Base-by-base conservation (phyloP, 2,888 invertebrate genomes). In the Aleiodes alternator region DNA sequence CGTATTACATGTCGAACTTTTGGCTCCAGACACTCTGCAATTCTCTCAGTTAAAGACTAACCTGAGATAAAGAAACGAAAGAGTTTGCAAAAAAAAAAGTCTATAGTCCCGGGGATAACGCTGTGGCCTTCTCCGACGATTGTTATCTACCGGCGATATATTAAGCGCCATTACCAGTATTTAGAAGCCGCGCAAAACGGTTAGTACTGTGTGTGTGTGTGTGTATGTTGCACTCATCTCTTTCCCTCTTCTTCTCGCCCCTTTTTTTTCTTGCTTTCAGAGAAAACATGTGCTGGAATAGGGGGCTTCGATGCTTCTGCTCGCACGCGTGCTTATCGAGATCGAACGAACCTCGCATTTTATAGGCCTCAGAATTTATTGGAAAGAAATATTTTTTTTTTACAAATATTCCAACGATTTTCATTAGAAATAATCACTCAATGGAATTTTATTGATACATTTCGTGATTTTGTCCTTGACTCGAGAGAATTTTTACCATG, bases 111-210 rank as follows among this genome's bases (percentile, higher is more conserved):
- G 0, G 43, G 43, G 43, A 79, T 75, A 79, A 77, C 73, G 73
- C 31, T 72, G 73, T 76, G 64, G 68, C 75, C 69, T 73, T 76
- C 72, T 74, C 77, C 59, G 81, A 82, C 83, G 87, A 87, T 86
- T 86, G 85, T 86, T 87, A 87, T 86, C 87, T 86, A 75, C 72
- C 76, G 81, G 83, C 87, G 86, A 87, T 87, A 86, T 87, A 87
- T 87, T 87, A 86, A 87, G 83, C 84, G 83, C 84, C 87, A 87
- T 87, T 87, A 87, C 85, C 85, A 84, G 86, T 86, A 87, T 87
- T 87, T 87, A 87, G 86, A 86, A 85, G 86, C 82, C 84, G 85
- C 73, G 73, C 34, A 50, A 50, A 59, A 59, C 70, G 48, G 53
- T 69, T 53, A 53, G 23, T 16, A 56, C 12, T 43, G 51, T 31